Percentiles rank a stretch among this genome's conserved stretches.
These are phyloP conservation scores for Trachops cirrhosus DNA, from an alignment of 2,797 vertebrate genomes.

Conservation along the genomic window DNA sequence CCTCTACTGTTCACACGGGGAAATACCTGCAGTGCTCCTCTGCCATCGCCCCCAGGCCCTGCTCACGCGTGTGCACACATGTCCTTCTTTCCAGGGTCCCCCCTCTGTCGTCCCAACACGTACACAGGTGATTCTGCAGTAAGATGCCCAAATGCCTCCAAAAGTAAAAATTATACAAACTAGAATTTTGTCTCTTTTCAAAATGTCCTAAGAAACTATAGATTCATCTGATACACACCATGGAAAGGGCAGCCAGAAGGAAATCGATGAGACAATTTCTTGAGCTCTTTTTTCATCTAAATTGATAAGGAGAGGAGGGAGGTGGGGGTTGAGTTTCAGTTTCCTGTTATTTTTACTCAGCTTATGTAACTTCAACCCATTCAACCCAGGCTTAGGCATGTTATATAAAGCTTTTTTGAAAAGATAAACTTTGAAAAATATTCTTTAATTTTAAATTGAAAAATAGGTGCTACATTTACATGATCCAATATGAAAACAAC, in stretches of 20 bases:
- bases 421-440: background rate
- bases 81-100: background rate
- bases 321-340: background rate
- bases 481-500: background rate
- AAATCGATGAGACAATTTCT: background rate
- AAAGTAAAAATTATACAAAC: background rate
- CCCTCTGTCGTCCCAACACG: background rate
- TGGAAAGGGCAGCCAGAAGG: background rate
- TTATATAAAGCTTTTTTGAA: constrained; percentile 4
- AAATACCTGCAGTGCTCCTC: constrained; percentile 42
- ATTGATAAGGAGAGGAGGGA: background rate
- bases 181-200: constrained; percentile 33
- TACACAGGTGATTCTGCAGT: background rate
- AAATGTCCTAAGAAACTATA: constrained; percentile 16
- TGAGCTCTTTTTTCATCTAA: background rate
- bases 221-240: background rate
- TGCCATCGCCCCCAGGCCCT: background rate
- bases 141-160: background rate
- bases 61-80: background rate
- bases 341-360: constrained; percentile 20
- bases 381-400: background rate
- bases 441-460: background rate
- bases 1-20: constrained; percentile 64
- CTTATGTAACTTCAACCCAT: background rate
- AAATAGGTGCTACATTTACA: background rate